Evolutionary conservation across 2,888 invertebrate species (phyloP).

Genomic region (Thereva nobilitata): DNA sequence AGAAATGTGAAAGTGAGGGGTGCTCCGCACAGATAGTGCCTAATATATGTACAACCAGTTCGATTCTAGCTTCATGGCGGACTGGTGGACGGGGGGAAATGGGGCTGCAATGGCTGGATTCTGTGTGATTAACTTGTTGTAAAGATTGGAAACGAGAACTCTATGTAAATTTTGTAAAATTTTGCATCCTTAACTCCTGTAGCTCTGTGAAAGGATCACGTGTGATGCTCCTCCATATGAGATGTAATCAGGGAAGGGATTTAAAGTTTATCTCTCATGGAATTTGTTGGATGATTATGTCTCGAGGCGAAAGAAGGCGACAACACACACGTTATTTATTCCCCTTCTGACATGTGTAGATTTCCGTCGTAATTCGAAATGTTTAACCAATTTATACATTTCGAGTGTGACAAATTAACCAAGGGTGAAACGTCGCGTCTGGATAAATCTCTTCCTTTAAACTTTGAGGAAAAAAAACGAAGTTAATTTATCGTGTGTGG

Average conservation of each 20-base stretch:
- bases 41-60: too few species aligned
- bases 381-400: slow-evolving; percentile 25
- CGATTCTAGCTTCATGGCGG: too few species aligned
- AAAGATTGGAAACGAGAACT: background rate
- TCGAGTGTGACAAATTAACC: slow-evolving; percentile 16
- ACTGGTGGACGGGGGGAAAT: too few species aligned
- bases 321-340: slow-evolving; percentile 17
- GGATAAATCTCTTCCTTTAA: background rate
- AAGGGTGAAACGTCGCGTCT: background rate
- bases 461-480: background rate
- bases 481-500: too few species aligned
- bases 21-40: too few species aligned
- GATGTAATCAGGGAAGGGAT: slow-evolving; percentile 27
- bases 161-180: slow-evolving; percentile 28
- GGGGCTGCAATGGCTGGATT: too few species aligned
- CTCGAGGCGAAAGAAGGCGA: slow-evolving; percentile 1
- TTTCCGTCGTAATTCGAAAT: slow-evolving; percentile 21
- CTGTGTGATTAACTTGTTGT: slow-evolving; percentile 24
- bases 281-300: slow-evolving; percentile 15
- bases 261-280: slow-evolving; percentile 27
- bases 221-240: slow-evolving; percentile 9
- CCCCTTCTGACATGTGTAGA: slow-evolving; percentile 24
- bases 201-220: slow-evolving; percentile 1
- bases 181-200: slow-evolving; percentile 18
- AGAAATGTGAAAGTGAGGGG: background rate